Base-by-base conservation (phyloP, 1,140 invertebrate species). In the Archegozetes longisetosus region DNA sequence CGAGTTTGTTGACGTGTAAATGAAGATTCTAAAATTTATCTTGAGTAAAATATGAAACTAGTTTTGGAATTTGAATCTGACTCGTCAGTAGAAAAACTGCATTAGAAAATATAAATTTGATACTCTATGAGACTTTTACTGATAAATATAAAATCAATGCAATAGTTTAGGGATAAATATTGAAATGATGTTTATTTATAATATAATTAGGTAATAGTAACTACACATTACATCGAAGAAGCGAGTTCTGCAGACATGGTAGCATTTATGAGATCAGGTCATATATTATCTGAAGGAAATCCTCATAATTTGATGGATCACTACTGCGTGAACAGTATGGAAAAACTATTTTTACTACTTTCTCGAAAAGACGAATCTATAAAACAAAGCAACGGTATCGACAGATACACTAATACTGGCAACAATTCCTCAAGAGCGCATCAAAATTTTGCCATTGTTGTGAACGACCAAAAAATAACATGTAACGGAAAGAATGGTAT, bases 311-410 rank as follows among this genome's bases (percentile, higher is more conserved):
- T 95, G 1, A 77, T 96, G 27, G 76, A 81, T 9, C 83, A 84
- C 74, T 90, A 90, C 71, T 80, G 80, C 64, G 88, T 84, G 68
- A 77, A 82, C 62, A 86, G 84, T 20, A 72, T 96, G 13, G 91
- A 96, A 74, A 87, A 90, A 64, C 88, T 95, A 1, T 97, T 97
- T 74, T 32, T 61, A 3, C 61, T 59, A 28, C 23, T 65, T 22
- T 64, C 57, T 20, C 24, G 23, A 32, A 23, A 58, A 13, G 57
- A 58, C 32, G 57, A 58, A 17, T 12, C 50, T 28, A 52, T 52
- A 9, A 6, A 52, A 24, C 22, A 28, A 24, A 4, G 20, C 4
- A 52, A 25, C 50, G 50, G 4, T n/a, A 24, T 52, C 22, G 50
- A 52, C 20, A 4, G 20, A 4, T 52, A 6, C 50, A 52, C 14